Percentiles rank a stretch among this genome's conserved stretches.
phyloP scores from a whole-genome alignment of 1,140 invertebrate genomes.

The Drosophila jambulina region DNA sequence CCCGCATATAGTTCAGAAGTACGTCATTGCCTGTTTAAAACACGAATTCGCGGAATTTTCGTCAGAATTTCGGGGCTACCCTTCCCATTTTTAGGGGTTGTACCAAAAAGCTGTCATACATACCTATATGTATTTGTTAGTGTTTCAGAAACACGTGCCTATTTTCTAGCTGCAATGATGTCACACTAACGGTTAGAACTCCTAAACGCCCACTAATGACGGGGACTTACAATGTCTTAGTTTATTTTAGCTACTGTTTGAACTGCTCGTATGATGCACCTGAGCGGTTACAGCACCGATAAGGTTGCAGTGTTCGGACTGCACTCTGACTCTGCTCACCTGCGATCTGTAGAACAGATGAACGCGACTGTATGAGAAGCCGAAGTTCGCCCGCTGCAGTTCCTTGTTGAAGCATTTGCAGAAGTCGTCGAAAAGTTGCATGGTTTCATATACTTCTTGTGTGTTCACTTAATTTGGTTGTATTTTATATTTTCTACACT shows the following conservation, averaged over 20 bases:
- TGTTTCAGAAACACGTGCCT: conserved; percentile 24
- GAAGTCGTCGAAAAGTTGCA: conserved; percentile 75
- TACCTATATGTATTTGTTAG: background rate
- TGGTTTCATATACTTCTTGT: conserved; percentile 46
- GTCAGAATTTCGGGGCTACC: background rate
- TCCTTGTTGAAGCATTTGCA: conserved; percentile 68
- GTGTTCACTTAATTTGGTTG: conserved; percentile 10
- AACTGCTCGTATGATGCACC: conserved; percentile 17
- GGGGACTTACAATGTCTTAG: conserved; percentile 8
- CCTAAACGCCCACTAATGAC: conserved; percentile 5
- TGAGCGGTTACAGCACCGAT: conserved; percentile 27
- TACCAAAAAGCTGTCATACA: background rate
- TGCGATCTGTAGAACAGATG: conserved; percentile 79
- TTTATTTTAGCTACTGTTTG: conserved; percentile 23
- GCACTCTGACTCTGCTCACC: conserved; percentile 47
- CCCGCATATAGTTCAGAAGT: background rate
- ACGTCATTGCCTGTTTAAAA: background rate
- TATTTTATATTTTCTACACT: background rate
- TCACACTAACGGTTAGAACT: conserved; percentile 22
- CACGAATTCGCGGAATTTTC: background rate
- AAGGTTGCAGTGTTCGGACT: conserved; percentile 5
- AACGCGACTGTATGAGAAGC: conserved; percentile 71
- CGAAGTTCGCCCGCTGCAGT: conserved; percentile 68
- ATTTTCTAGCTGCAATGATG: conserved; percentile 11
- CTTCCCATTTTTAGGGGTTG: background rate